Conservation (phyloP, 2,888 invertebrate species). For the Lycocerus yunnanus region DNA sequence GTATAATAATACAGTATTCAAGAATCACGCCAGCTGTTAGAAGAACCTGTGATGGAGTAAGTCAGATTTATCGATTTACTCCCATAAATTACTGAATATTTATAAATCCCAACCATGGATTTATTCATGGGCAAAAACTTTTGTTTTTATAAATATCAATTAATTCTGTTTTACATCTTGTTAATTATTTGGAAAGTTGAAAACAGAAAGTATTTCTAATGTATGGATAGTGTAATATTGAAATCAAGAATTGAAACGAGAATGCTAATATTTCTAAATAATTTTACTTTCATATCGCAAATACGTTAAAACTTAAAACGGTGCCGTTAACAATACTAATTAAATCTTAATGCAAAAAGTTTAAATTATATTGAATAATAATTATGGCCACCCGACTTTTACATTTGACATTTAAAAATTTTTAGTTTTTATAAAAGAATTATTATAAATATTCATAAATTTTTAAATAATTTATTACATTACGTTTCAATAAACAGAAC, state of each 20-base stretch:
- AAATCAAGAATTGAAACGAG: conserved; percentile 1
- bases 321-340: not conserved
- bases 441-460: not conserved
- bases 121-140: not conserved
- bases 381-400: not conserved
- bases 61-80: not conserved
- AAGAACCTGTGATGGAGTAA: not conserved
- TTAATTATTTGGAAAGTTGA: conserved; percentile 1
- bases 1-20: not conserved
- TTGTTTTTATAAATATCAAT: not conserved
- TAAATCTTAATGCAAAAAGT: not conserved
- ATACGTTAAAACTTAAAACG: not conserved
- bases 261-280: not conserved
- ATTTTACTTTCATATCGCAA: conserved; percentile 3
- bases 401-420: not conserved
- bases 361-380: not conserved
- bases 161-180: conserved; percentile 1
- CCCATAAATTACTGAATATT: not conserved
- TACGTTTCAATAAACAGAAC: not conserved
- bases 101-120: not conserved
- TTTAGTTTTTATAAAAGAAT: not conserved
- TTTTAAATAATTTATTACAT: not conserved
- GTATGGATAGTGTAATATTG: not conserved
- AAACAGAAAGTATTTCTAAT: not conserved
- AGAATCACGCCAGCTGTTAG: not conserved